Base-by-base conservation (phyloP, 2,113 vertebrate genomes). In the Paratilapia polleni region DNA sequence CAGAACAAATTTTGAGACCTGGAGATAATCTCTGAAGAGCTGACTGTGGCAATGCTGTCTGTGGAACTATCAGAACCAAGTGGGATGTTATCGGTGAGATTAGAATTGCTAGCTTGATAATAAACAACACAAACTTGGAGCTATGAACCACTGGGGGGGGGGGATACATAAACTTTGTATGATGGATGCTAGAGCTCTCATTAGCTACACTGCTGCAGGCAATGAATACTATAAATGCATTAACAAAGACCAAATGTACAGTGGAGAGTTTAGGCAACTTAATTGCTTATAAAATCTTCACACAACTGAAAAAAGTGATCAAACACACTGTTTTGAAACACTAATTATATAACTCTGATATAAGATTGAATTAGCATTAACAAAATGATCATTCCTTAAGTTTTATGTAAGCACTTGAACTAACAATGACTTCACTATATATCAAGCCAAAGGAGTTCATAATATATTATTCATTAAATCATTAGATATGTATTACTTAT, bases 401-500 rank as follows among this genome's bases (percentile, higher is more conserved):
- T 61, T 12, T 56, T 47, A 22, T 75, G 8, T 43, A 62, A 73
- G 70, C 17, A 52, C 10, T 54, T 3, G 52, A 77, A 59, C 57
- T 59, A 78, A 78, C 14, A 26, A 70, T 77, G 22, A 3, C 36
- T 52, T 28, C 8, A 28, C 24, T 22, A 78, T 43, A 17, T 8
- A 78, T 78, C 17, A 57, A 41, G 38, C 22, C 52, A 73, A 73
- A 52, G 58, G 54, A 58, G 62, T 5, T 34, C 64, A 38, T 22
- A 58, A 66, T 84, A 38, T 54, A 59, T 79, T 59, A 79, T 73
- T 52, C 36, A 79, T 63, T 76, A 60, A 74, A 61, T 70, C 11
- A 60, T 31, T 31, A 31, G 3, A 3, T 31, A 31, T 4, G 38
- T 22, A 63, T 80, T 82, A 77, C 66, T 41, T 57, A 54, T 31